Evolutionary conservation across 2,113 vertebrate species (phyloP).

Genomic region (Maccullochella peelii): DNA sequence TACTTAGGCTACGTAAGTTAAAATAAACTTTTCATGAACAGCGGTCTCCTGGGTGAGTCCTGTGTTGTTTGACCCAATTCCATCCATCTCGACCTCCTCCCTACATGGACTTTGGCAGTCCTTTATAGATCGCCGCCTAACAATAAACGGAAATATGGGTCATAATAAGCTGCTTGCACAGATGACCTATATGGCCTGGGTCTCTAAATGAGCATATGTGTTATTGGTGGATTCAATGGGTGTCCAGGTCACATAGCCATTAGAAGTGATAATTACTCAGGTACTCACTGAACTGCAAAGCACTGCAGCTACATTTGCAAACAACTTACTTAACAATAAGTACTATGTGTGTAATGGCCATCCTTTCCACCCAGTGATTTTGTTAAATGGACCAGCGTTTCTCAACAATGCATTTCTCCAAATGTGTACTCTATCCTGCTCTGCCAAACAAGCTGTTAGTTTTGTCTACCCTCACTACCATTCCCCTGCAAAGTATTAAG

Average conservation of each 20-base stretch:
- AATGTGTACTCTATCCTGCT: conserved; percentile 33
- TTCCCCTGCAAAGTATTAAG: conserved; percentile 20
- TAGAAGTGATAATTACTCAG: conserved; percentile 1
- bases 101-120: too few relatives aligned
- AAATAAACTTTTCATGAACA: too few relatives aligned
- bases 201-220: not conserved
- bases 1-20: too few relatives aligned
- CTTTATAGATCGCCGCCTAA: too few relatives aligned
- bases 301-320: conserved; percentile 30
- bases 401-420: conserved; percentile 16
- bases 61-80: too few relatives aligned
- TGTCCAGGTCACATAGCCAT: not conserved
- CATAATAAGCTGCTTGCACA: too few relatives aligned
- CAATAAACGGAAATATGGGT: too few relatives aligned
- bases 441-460: conserved; percentile 15
- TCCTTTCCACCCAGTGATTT: conserved; percentile 18
- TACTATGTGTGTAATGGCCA: not conserved
- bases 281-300: conserved; percentile 17
- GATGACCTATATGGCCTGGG: too few relatives aligned
- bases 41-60: too few relatives aligned
- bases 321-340: conserved; percentile 49
- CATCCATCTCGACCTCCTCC: too few relatives aligned
- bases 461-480: not conserved
- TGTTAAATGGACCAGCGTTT: conserved; percentile 21
- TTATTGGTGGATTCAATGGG: not conserved